Conservation (phyloP, 2,888 invertebrate species). For the Phyto melanocephala region DNA sequence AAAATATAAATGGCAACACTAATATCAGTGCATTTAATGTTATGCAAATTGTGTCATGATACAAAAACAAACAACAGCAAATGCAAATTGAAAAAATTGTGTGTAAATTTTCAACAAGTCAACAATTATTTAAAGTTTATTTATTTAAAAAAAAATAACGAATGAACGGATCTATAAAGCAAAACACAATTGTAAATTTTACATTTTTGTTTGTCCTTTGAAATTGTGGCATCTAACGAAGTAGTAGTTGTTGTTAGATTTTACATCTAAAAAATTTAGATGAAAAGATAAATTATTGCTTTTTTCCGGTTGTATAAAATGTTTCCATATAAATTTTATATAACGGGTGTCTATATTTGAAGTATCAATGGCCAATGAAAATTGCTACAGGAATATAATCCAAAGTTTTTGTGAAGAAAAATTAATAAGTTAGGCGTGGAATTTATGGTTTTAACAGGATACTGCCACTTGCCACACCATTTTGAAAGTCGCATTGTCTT, state of each 20-base stretch:
- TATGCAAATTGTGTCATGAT: conserved; percentile 13
- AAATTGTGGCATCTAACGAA: not conserved
- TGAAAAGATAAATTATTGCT: conserved; percentile 4
- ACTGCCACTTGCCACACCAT: too few relatives aligned
- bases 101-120: conserved; percentile 33
- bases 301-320: not conserved
- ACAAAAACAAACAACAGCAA: not conserved
- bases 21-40: not conserved
- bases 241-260: not conserved
- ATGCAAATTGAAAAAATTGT: not conserved
- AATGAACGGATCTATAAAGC: not conserved
- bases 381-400: too few relatives aligned
- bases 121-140: conserved; percentile 32
- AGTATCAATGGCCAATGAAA: too few relatives aligned
- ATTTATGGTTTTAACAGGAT: too few relatives aligned
- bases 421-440: too few relatives aligned
- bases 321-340: too few relatives aligned
- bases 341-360: too few relatives aligned
- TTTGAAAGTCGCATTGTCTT: too few relatives aligned
- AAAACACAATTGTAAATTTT: not conserved
- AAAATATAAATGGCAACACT: too few relatives aligned
- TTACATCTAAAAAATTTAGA: not conserved
- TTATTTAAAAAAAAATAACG: not conserved
- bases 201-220: not conserved
- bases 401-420: too few relatives aligned